Evolutionary conservation across 2,888 invertebrate genomes (phyloP).

Genomic region (Zonitis immaculata): DNA sequence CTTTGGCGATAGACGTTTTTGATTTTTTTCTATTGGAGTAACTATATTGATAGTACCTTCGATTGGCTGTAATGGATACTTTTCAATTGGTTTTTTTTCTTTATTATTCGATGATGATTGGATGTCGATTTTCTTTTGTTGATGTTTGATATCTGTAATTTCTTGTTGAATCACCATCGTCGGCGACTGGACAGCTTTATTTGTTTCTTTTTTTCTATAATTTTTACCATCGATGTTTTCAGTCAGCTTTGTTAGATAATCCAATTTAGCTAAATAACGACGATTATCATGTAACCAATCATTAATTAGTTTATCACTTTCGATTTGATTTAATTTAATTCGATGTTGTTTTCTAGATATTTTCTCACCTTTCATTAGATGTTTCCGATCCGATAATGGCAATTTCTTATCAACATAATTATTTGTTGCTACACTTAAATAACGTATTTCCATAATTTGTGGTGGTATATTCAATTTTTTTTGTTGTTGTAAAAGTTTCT

Average conservation of each 20-base stretch:
- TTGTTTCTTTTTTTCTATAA: background rate
- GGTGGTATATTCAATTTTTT: conserved; percentile 16
- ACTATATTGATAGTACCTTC: background rate
- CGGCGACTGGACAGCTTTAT: background rate
- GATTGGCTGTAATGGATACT: conserved; percentile 1
- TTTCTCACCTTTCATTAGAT: background rate
- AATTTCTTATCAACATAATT: background rate
- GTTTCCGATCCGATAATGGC: background rate
- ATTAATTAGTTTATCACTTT: background rate
- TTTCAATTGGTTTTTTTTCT: background rate
- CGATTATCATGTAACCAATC: background rate
- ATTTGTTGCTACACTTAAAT: conserved; percentile 24
- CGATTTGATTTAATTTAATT: background rate
- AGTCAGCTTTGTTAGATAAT: background rate
- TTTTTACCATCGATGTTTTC: background rate
- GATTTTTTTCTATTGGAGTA: no score
- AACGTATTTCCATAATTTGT: conserved; percentile 32
- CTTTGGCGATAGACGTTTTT: no score
- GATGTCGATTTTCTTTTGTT: background rate
- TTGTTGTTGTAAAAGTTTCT: conserved; percentile 23
- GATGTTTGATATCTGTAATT: background rate
- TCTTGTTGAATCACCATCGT: background rate
- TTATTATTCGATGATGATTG: no score
- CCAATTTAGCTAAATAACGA: no score
- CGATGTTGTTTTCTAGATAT: background rate